Evolutionary conservation across 1,140 invertebrate species (phyloP).

Genomic region (Batillaria attramentaria): DNA sequence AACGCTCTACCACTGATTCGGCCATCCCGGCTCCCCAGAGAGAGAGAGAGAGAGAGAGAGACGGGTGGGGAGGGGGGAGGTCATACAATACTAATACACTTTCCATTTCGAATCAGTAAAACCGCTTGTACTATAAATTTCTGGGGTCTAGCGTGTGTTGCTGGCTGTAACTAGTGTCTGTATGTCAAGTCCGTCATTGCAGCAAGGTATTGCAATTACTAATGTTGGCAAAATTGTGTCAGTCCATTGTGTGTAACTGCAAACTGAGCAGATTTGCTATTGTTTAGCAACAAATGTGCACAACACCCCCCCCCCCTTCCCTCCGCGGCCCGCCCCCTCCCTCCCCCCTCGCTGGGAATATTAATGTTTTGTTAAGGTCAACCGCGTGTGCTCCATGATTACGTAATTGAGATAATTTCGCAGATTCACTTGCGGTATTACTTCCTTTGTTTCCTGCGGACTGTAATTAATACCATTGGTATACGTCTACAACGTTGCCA

Average conservation of each 20-base stretch:
- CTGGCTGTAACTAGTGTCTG: neutral
- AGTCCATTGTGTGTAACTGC: no score
- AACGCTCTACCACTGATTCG: no score
- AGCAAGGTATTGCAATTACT: no score
- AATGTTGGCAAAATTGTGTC: no score
- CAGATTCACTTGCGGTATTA: neutral
- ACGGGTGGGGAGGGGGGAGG: neutral
- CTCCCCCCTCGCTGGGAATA: neutral
- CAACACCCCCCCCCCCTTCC: no score
- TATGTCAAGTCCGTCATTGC: no score
- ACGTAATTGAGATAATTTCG: neutral
- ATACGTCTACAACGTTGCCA: neutral
- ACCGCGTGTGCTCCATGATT: neutral
- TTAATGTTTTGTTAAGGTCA: neutral
- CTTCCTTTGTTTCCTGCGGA: neutral
- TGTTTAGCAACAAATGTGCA: no score
- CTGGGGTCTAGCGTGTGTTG: neutral
- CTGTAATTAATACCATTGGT: neutral
- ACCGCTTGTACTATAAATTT: neutral
- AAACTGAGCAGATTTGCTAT: no score
- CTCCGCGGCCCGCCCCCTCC: neutral
- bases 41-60: slow-evolving; percentile 21
- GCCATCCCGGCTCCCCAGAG: no score
- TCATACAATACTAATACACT: no score
- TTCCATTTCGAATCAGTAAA: no score